Evolutionary conservation across 2,888 invertebrate genomes (phyloP).

Genomic region (Germaria angustata): DNA sequence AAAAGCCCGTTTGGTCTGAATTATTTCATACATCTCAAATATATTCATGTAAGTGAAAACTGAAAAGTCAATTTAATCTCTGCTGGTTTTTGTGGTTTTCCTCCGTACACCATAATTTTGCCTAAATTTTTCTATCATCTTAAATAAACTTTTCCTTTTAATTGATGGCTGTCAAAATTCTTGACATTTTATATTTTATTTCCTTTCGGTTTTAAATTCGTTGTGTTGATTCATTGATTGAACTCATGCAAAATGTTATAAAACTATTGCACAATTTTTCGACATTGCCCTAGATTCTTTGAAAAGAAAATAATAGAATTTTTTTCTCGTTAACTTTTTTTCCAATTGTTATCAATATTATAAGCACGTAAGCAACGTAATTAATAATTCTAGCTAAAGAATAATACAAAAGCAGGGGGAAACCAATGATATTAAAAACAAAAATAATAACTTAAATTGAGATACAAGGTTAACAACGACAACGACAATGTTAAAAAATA

Average conservation of each 20-base stretch:
- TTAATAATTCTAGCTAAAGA: neutral
- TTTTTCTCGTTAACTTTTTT: constrained; percentile 4
- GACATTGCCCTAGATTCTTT: constrained; percentile 54
- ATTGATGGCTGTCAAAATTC: constrained; percentile 60
- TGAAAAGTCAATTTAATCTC: too few relatives aligned
- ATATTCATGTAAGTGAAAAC: too few relatives aligned
- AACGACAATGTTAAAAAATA: too few relatives aligned
- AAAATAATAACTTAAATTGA: constrained; percentile 26
- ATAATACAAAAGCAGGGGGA: neutral
- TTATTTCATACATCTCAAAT: too few relatives aligned
- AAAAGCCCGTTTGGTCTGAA: too few relatives aligned
- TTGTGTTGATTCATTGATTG: constrained; percentile 33
- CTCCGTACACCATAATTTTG: neutral
- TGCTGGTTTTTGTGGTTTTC: constrained; percentile 6
- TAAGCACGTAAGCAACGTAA: constrained; percentile 24
- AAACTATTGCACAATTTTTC: constrained; percentile 34
- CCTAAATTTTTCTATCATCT: neutral
- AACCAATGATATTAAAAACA: neutral
- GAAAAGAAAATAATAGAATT: neutral
- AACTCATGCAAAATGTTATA: neutral
- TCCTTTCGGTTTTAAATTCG: constrained; percentile 44
- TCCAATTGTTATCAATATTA: constrained; percentile 64
- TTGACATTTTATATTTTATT: constrained; percentile 51
- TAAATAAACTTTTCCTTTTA: constrained; percentile 11
- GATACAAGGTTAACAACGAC: constrained; percentile 19